Evolutionary conservation across 2,797 vertebrate genomes (phyloP).

Genomic region (Capromys pilorides): DNA sequence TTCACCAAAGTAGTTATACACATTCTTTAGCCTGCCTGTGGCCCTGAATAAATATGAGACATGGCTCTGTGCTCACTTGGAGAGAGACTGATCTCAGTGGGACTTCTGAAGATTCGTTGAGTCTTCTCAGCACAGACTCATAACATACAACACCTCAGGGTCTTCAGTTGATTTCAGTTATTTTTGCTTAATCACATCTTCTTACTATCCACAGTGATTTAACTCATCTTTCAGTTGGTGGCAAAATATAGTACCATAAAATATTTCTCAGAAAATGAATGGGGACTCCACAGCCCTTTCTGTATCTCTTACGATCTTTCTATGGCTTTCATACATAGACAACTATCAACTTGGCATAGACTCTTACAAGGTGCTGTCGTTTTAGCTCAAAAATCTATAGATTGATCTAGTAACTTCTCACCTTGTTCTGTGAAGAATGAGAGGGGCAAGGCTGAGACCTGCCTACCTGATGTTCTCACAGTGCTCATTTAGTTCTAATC

Average conservation of each 20-base stretch:
- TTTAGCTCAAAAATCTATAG: background rate
- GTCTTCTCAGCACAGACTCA: no score
- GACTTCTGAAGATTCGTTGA: no score
- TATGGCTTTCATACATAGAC: background rate
- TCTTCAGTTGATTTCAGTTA: background rate
- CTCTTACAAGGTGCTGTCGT: background rate
- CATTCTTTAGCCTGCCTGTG: no score
- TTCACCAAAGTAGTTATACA: no score
- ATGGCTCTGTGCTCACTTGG: no score
- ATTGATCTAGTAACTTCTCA: background rate
- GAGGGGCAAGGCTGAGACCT: background rate
- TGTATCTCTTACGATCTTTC: background rate
- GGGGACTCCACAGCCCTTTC: background rate
- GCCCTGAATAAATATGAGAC: no score
- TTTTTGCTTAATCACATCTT: background rate
- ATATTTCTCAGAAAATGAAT: background rate
- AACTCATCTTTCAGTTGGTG: background rate
- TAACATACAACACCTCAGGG: no score
- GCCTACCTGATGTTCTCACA: background rate
- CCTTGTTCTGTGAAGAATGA: background rate
- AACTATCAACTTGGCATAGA: background rate
- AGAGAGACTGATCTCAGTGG: no score
- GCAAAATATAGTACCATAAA: background rate
- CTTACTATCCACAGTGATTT: background rate
- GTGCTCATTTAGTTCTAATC: background rate